Evolutionary conservation across 1,140 invertebrate species (phyloP).

Genomic region (Oryzaephilus surinamensis): DNA sequence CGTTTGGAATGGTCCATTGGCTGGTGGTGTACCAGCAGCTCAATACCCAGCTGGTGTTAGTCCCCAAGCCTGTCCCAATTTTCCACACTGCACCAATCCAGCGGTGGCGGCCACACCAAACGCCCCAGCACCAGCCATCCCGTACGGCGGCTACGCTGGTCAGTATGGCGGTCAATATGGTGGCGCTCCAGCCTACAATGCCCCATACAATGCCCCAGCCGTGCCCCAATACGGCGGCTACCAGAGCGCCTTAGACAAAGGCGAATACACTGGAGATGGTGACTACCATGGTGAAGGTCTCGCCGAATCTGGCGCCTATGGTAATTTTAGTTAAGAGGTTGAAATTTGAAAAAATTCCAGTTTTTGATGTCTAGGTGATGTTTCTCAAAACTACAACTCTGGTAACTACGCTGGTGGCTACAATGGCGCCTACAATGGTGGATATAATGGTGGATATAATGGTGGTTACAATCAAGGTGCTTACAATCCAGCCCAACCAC

Average conservation of each 20-base stretch:
- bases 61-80: slow-evolving; percentile 37
- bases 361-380: neutral
- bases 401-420: neutral
- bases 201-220: slow-evolving; percentile 10
- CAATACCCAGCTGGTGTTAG: slow-evolving; percentile 35
- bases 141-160: slow-evolving; percentile 9
- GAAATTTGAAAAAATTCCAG: neutral
- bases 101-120: slow-evolving; percentile 29
- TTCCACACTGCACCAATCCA: slow-evolving; percentile 35
- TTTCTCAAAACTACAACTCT: neutral
- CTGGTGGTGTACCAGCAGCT: slow-evolving; percentile 31
- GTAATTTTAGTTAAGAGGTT: slow-evolving; percentile 23
- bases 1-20: slow-evolving; percentile 32
- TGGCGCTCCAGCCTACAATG: slow-evolving; percentile 8
- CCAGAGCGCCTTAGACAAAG: slow-evolving; percentile 29
- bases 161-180: slow-evolving; percentile 9
- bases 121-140: slow-evolving; percentile 14
- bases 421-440: slow-evolving; percentile 9
- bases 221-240: slow-evolving; percentile 20
- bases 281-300: slow-evolving; percentile 40
- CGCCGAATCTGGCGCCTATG: slow-evolving; percentile 37
- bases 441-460: slow-evolving; percentile 9
- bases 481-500: slow-evolving; percentile 18
- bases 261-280: slow-evolving; percentile 34
- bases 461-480: slow-evolving; percentile 8